Evolutionary conservation across 2,113 vertebrate species (phyloP).

Genomic region (Henicopernis longicauda): DNA sequence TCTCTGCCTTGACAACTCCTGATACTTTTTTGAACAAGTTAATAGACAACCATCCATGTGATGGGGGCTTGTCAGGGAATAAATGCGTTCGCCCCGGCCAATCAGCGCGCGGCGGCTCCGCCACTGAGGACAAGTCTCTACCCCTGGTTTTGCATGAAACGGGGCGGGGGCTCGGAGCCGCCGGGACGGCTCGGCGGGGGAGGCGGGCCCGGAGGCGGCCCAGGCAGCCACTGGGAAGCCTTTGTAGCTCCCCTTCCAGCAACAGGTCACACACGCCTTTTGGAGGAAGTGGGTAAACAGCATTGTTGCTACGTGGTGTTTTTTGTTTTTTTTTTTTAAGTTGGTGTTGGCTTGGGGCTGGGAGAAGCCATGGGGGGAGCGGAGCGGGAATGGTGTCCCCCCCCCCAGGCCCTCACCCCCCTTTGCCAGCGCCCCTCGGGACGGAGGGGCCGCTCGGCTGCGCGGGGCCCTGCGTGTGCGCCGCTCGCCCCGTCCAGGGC

Average conservation of each 20-base stretch:
- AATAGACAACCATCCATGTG: conserved; percentile 99
- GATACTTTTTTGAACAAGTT: conserved; percentile 99
- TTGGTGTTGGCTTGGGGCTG: not conserved
- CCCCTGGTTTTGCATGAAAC: conserved; percentile 87
- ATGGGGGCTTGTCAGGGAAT: conserved; percentile 97
- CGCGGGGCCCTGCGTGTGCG: not conserved
- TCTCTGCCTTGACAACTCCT: conserved; percentile 97
- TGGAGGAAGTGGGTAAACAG: conserved; percentile 77
- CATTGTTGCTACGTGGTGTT: conserved; percentile 16
- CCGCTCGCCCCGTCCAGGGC: not conserved
- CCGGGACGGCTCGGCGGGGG: conserved; percentile 59
- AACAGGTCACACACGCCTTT: conserved; percentile 78
- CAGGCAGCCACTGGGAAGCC: conserved; percentile 77
- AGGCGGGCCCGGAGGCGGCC: conserved; percentile 61
- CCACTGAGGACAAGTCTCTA: conserved; percentile 73
- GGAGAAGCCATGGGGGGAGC: not conserved
- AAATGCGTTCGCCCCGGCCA: conserved; percentile 93
- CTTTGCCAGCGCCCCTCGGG: not conserved
- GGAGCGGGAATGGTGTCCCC: not conserved
- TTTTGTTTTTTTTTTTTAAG: not conserved
- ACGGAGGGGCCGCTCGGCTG: not conserved
- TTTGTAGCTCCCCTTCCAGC: conserved; percentile 79
- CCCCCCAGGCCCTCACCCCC: not conserved
- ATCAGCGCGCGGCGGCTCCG: conserved; percentile 87
- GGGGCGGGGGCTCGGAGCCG: conserved; percentile 81